Conservation (phyloP, 2,113 vertebrate species). For the Capreolus pygargus region DNA sequence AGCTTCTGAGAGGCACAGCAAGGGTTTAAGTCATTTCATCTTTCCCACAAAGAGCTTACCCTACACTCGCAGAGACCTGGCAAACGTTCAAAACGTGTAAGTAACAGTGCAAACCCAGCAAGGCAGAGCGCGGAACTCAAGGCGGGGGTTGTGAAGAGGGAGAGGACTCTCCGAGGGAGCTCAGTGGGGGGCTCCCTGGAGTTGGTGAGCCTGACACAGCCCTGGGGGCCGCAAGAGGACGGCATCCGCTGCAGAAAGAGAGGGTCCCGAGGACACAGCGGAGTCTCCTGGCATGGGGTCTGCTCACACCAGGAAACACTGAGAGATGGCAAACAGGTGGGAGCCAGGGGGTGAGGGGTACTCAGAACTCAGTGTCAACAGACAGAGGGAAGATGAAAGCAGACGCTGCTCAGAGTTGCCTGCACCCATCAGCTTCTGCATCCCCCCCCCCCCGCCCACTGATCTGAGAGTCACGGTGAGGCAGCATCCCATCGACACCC, state of each 20-base stretch:
- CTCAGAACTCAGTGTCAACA: neutral
- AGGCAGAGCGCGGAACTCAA: neutral
- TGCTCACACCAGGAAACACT: neutral
- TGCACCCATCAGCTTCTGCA: rapidly evolving
- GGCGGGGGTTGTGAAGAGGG: neutral
- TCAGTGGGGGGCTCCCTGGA: neutral
- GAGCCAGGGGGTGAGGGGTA: neutral
- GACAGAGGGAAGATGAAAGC: neutral
- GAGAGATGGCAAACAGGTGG: neutral
- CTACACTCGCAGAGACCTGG: neutral
- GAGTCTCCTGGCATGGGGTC: neutral
- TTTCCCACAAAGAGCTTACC: neutral
- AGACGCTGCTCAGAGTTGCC: no score
- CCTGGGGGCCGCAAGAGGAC: neutral
- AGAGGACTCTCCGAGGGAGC: rapidly evolving
- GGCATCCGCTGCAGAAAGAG: neutral
- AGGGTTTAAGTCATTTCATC: neutral
- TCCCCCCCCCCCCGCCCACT: neutral
- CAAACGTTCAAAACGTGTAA: neutral
- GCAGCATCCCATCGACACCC: neutral
- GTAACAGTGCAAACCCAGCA: neutral
- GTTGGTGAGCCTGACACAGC: neutral
- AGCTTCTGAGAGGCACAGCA: neutral
- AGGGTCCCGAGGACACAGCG: neutral
- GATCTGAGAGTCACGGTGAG: neutral